Evolutionary conservation across 2,888 invertebrate genomes (phyloP), one percentile per base, ranked within the genome.

Genomic region (Aricia artaxerxes): DNA sequence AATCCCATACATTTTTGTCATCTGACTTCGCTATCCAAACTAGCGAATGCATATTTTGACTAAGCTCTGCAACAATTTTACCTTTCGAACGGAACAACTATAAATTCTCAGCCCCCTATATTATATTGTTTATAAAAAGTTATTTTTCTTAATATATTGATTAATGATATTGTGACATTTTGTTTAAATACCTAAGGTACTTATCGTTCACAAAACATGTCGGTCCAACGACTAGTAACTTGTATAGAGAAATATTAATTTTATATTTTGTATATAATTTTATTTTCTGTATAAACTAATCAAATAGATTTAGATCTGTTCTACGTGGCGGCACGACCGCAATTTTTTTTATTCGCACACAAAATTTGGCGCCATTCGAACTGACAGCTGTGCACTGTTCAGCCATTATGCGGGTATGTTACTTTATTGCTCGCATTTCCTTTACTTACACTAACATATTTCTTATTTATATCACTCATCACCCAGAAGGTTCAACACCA

Each of bases 221-320:
- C 88, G 88, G 88, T 87, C 83, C 79, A 83, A 82, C 84, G 85
- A 69, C 69, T 35, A 35, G 35, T 88, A 90, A 87, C 88, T 91
- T 92, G 90, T 83, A 90, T 88, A 91, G 89, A 89, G 89, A 88
- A 88, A 91, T 91, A 91, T 92, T 91, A 90, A 91, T 91, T 92
- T 92, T 90, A 91, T 93, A 92, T 92, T 92, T 91, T 93, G 90
- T 93, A 92, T 91, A 91, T 91, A 91, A 91, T 91, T 90, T 90
- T 91, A 90, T 84, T 91, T 89, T 89, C 89, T 93, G 90, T 92
- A 91, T 89, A 92, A 92, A 91, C 87, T 90, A 91, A 91, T 91
- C 89, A 91, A 88, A 90, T 92, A 92, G 89, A 88, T 85, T 89
- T 90, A 91, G 89, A 92, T 90, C 90, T 91, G 90, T 88, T 88